A percentile compares a stretch with the other conserved stretches of the same genome.
Evolutionary conservation across 2,797 vertebrate species (phyloP).

Genomic region (Centroberyx gerrardi): DNA sequence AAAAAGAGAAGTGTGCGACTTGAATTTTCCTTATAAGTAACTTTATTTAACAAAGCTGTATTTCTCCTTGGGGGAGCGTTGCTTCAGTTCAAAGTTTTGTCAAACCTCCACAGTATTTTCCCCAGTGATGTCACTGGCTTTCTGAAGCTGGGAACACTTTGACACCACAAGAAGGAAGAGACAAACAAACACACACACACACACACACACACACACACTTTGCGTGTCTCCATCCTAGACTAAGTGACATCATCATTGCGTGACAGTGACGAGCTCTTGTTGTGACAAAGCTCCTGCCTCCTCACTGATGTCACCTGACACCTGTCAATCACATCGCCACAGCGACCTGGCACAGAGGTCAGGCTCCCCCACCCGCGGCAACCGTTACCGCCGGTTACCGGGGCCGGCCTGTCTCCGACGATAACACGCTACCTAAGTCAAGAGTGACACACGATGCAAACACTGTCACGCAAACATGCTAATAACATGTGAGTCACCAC

Average conservation of each 20-base stretch:
- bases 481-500: constrained; percentile 10
- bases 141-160: constrained; percentile 13
- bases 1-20: too few relatives aligned
- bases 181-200: not conserved
- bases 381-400: not conserved
- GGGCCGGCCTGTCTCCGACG: constrained; percentile 10
- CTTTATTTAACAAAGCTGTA: too few relatives aligned
- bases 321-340: constrained; percentile 70
- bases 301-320: constrained; percentile 68
- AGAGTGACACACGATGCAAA: constrained; percentile 3
- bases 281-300: constrained; percentile 64
- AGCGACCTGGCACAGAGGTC: constrained; percentile 39
- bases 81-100: not conserved
- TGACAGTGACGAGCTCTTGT: constrained; percentile 54
- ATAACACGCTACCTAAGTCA: constrained; percentile 20
- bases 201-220: constrained; percentile 17
- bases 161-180: constrained; percentile 7
- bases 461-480: not conserved
- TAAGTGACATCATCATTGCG: constrained; percentile 63
- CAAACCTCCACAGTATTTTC: too few relatives aligned
- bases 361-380: constrained; percentile 7
- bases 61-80: not conserved
- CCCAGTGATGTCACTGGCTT: not conserved
- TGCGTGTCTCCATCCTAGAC: constrained; percentile 38
- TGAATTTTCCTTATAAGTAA: too few relatives aligned